Evolutionary conservation across 2,888 invertebrate genomes (phyloP).

Genomic region (Cantharis rufa): DNA sequence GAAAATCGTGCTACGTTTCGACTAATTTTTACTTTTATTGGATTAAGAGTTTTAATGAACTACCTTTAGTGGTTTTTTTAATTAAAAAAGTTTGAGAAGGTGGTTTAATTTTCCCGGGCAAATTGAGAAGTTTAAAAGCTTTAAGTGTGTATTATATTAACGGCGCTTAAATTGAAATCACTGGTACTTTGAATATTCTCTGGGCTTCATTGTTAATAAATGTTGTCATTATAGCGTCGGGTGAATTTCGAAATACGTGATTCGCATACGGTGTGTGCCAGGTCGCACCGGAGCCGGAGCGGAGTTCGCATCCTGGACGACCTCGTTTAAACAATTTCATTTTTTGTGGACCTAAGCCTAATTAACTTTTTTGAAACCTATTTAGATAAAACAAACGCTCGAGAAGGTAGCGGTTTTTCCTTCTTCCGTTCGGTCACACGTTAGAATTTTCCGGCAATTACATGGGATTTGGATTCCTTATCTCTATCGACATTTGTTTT

Average conservation of each 20-base stretch:
- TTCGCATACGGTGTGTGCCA: background rate
- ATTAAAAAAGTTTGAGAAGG: background rate
- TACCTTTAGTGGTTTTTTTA: background rate
- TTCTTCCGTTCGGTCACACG: background rate
- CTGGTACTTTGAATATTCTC: background rate
- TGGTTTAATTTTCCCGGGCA: background rate
- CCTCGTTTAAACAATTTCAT: background rate
- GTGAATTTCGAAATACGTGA: background rate
- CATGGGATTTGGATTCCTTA: slow-evolving; percentile 18
- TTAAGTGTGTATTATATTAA: background rate
- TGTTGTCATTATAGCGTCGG: background rate
- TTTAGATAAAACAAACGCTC: background rate
- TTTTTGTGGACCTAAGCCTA: background rate
- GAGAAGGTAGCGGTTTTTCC: background rate
- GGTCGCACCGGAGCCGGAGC: background rate
- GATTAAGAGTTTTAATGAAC: background rate
- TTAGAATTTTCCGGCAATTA: slow-evolving; percentile 26
- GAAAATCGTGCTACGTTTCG: background rate
- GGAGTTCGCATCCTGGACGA: background rate
- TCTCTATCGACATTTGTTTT: slow-evolving; percentile 28
- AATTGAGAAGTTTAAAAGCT: background rate
- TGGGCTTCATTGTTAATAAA: background rate
- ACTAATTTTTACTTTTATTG: background rate
- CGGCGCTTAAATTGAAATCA: background rate
- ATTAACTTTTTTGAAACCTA: background rate